Evolutionary conservation across 2,888 invertebrate species (phyloP), one percentile per base, ranked within the genome.

Genomic region (Agonum fuliginosum): DNA sequence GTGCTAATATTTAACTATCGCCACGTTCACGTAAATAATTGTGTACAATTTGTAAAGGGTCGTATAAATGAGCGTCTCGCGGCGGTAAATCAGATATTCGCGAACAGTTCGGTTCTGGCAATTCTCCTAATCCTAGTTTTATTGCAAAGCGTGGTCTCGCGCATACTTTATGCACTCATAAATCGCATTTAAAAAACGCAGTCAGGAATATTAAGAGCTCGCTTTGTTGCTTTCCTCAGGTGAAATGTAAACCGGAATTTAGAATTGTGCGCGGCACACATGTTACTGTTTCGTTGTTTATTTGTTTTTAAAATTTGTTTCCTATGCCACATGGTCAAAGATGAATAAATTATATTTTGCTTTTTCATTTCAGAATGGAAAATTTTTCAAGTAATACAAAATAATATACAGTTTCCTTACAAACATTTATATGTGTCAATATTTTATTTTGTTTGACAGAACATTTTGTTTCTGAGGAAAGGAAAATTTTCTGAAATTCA

Each of bases 121-220:
- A 72, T 72, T 54, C 34, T 72, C 72, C 72, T 72, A 72, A 72
- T 72, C 72, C 58, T 41, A 37, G 54, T 43, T 69, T 69, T 69
- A 69, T 69, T 43, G 69, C 69, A 69, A 41, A 69, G 24, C 27
- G 62, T 43, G 43, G 70, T 27, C 22, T 14, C 22, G 20, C 46
- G 24, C 27, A 24, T 27, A 46, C 46, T 70, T 70, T 70, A 70
- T 70, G 70, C 70, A 46, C 10, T 24, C 46, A 70, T 70, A 70
- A 70, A 70, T 70, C 43, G 43, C 14, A 41, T 67, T 67, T 67
- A 67, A 67, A 54, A 67, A 67, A 67, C 17, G 20, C 67, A 67
- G 69, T 41, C 43, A 43, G 8, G 43, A 69, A 69, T 69, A 69
- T 69, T 69, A 69, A 69, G 69, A 14, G 24, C 17, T n/a, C 34